These are phyloP conservation scores for Cecidostiba fungosa DNA, from an alignment of 2,888 invertebrate genomes.

Conservation along the genomic window DNA sequence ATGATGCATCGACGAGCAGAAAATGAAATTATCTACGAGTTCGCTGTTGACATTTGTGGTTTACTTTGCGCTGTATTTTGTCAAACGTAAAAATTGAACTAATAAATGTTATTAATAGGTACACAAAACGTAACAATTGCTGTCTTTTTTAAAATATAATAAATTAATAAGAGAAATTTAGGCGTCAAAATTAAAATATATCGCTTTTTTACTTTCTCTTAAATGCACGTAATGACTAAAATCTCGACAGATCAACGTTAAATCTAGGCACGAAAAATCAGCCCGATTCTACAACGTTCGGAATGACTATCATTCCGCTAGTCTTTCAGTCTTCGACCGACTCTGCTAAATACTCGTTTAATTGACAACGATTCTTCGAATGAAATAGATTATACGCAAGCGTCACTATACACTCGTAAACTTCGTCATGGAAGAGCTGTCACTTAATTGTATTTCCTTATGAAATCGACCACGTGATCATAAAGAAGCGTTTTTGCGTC, in stretches of 20 bases:
- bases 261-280: conserved; percentile 50
- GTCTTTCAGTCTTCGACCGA: background rate
- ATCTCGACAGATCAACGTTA: conserved; percentile 57
- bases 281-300: conserved; percentile 34
- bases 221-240: conserved; percentile 64
- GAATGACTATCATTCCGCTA: conserved; percentile 37
- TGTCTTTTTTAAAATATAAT: conserved; percentile 51
- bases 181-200: conserved; percentile 51
- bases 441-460: conserved; percentile 55
- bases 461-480: conserved; percentile 68
- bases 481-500: conserved; percentile 75
- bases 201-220: conserved; percentile 54
- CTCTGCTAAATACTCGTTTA: conserved; percentile 51
- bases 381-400: conserved; percentile 37
- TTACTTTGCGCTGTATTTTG: conserved; percentile 22
- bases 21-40: conserved; percentile 40
- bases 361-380: conserved; percentile 52
- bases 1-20: conserved; percentile 41
- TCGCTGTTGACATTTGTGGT: conserved; percentile 40
- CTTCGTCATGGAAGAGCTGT: conserved; percentile 50
- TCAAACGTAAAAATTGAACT: conserved; percentile 39
- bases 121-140: conserved; percentile 55
- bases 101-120: conserved; percentile 44
- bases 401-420: conserved; percentile 41
- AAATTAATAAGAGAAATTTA: conserved; percentile 57